A percentile compares a stretch with the other conserved stretches of the same genome.
Evolutionary conservation across 2,113 vertebrate species (phyloP).

Genomic region (Chauna torquata): DNA sequence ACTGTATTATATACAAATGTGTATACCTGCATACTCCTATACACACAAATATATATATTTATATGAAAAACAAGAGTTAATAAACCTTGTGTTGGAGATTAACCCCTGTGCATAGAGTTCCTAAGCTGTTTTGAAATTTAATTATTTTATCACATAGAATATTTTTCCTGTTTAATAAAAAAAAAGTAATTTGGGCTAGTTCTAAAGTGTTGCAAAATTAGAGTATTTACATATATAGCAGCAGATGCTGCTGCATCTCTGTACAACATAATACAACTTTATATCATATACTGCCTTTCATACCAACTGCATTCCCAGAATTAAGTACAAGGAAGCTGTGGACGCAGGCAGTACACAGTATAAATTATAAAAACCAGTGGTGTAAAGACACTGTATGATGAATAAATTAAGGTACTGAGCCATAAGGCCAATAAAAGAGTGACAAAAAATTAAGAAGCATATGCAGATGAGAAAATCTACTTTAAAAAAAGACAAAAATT

Average conservation of each 20-base stretch:
- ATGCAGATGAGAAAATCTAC: background rate
- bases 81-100: background rate
- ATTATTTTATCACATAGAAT: background rate
- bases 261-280: conserved; percentile 13
- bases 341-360: background rate
- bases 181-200: too few species aligned
- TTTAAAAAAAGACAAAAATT: conserved; percentile 4
- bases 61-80: background rate
- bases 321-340: background rate
- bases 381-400: conserved; percentile 13
- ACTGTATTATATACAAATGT: background rate
- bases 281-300: conserved; percentile 28
- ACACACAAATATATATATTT: background rate
- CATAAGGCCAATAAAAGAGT: background rate
- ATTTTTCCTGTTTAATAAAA: background rate
- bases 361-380: background rate
- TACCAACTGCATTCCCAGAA: conserved; percentile 10
- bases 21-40: background rate
- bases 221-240: background rate
- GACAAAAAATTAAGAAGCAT: background rate
- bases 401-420: conserved; percentile 45
- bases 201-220: background rate
- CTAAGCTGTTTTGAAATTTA: background rate
- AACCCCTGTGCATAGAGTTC: background rate
- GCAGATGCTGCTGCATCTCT: conserved; percentile 5